A percentile compares a stretch with the other conserved stretches of the same genome.
Conservation (phyloP, 1,140 invertebrate genomes). For the Tetragonula clypearis region DNA sequence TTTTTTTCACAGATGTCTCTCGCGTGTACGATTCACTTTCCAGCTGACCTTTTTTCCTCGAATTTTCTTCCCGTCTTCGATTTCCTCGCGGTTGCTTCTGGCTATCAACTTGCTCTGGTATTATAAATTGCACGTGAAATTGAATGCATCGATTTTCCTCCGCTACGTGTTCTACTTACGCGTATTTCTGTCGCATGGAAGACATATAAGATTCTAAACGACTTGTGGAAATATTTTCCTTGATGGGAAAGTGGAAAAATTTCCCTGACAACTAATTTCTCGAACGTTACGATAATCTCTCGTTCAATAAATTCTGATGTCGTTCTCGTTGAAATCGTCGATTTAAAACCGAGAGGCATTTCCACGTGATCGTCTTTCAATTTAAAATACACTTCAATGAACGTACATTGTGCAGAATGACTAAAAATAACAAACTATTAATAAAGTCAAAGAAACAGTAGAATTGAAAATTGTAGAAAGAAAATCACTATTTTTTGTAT, state of each 20-base stretch:
- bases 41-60: not conserved
- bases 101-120: constrained; percentile 29
- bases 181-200: not conserved
- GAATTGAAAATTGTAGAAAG: no score
- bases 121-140: constrained; percentile 62
- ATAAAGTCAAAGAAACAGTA: no score
- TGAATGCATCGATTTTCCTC: constrained; percentile 56
- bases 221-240: not conserved
- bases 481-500: no score
- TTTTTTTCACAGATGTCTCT: not conserved
- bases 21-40: not conserved
- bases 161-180: constrained; percentile 1
- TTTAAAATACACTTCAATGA: not conserved
- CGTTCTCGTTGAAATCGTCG: not conserved
- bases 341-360: not conserved
- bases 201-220: not conserved
- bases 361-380: no score
- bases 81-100: constrained; percentile 8
- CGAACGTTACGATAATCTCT: not conserved
- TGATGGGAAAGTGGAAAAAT: not conserved
- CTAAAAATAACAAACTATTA: no score
- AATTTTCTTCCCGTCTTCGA: constrained; percentile 9
- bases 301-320: no score
- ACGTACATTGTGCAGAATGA: not conserved
- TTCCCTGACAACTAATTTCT: constrained; percentile 3